Conservation (phyloP, 2,797 vertebrate species). For the Arremon brunneinucha region DNA sequence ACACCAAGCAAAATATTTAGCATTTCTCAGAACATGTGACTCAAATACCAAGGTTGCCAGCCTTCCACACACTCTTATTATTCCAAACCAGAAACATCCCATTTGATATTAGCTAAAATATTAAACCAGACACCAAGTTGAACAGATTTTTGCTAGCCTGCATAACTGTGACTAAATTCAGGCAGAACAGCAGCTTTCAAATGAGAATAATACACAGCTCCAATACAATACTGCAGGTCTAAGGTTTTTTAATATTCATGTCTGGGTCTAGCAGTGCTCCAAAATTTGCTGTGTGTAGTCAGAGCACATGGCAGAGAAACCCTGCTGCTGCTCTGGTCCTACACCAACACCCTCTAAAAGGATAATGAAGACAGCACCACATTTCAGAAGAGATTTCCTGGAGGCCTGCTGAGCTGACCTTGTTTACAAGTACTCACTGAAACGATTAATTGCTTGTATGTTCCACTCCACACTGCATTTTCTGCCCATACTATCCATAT, state of each 20-base stretch:
- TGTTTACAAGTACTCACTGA: conserved; percentile 20
- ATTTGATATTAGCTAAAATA: background rate
- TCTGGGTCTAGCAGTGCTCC: background rate
- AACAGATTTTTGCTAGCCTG: background rate
- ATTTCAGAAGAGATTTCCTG: conserved; percentile 10
- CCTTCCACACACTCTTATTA: background rate
- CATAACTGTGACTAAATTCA: background rate
- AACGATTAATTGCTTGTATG: background rate
- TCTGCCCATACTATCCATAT: background rate
- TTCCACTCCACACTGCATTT: conserved; percentile 12
- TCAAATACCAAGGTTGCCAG: background rate
- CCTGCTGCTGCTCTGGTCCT: background rate
- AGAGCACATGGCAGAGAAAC: background rate
- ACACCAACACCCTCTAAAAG: background rate
- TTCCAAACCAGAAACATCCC: background rate
- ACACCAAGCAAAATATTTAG: background rate
- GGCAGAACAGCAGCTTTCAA: background rate
- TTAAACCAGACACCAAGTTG: background rate
- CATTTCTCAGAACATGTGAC: background rate
- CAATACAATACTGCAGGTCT: background rate
- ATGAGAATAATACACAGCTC: background rate
- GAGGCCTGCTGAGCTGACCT: conserved; percentile 11
- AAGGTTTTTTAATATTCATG: background rate
- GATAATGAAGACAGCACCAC: conserved; percentile 23
- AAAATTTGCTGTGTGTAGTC: background rate